A percentile compares a stretch with the other conserved stretches of the same genome.
phyloP scores from a whole-genome alignment of 2,113 vertebrate genomes.

The Ramphastos sulfuratus region DNA sequence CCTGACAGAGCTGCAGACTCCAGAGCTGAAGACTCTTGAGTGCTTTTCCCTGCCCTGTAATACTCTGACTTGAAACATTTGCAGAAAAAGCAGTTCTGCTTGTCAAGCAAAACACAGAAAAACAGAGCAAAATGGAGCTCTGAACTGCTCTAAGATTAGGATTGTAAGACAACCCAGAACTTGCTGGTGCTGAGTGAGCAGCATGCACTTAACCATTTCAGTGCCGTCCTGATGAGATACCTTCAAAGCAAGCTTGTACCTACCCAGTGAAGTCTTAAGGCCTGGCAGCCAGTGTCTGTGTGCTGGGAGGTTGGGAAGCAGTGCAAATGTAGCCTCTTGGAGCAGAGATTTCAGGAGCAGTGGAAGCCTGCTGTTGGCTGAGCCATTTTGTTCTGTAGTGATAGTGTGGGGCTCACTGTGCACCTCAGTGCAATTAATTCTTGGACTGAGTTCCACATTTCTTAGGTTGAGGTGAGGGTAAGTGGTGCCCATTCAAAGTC shows the following conservation, averaged over 20 bases:
- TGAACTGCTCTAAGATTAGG: neutral
- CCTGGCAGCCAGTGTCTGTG: neutral
- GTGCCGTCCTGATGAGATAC: neutral
- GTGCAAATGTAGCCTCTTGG: neutral
- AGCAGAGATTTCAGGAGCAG: neutral
- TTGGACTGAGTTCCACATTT: neutral
- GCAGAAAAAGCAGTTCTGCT: neutral
- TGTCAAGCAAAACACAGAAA: neutral
- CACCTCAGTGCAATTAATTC: neutral
- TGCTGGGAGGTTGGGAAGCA: neutral
- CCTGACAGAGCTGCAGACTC: neutral
- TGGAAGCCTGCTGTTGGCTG: neutral
- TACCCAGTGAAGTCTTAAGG: neutral
- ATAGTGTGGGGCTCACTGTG: neutral
- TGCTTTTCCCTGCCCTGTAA: neutral
- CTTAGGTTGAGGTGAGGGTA: neutral
- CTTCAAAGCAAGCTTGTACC: neutral
- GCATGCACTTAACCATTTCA: neutral
- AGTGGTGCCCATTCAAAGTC: accelerated
- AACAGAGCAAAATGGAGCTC: neutral
- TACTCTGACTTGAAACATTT: neutral
- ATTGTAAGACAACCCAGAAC: neutral
- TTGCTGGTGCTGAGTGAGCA: neutral
- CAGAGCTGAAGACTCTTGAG: neutral
- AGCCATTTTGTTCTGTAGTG: neutral